A percentile compares a stretch with the other conserved stretches of the same genome.
phyloP scores from a whole-genome alignment of 2,797 vertebrate species.

The Nyctibius grandis region DNA sequence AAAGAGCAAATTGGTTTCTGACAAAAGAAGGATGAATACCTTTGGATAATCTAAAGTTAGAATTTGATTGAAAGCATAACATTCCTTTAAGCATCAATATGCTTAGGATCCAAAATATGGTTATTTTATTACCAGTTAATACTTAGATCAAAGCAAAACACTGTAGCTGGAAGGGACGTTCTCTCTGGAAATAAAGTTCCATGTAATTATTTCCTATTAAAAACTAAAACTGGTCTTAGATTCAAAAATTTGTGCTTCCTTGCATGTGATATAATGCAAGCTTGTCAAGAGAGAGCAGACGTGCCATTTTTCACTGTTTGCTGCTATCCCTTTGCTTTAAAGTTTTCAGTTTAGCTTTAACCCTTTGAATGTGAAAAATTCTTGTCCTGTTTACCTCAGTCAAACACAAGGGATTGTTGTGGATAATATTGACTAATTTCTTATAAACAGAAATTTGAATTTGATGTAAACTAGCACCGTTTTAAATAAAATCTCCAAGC shows the following conservation, averaged over 20 bases:
- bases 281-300: slow-evolving; percentile 21
- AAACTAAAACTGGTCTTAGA: slow-evolving; percentile 31
- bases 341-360: slow-evolving; percentile 55
- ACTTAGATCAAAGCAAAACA: slow-evolving; percentile 43
- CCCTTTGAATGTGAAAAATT: slow-evolving; percentile 28
- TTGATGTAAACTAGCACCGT: background rate
- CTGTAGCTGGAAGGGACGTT: slow-evolving; percentile 34
- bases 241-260: slow-evolving; percentile 39
- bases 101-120: slow-evolving; percentile 32
- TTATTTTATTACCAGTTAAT: slow-evolving; percentile 60
- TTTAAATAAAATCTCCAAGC: background rate
- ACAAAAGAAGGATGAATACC: slow-evolving; percentile 48
- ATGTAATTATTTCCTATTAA: slow-evolving; percentile 59
- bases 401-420: background rate
- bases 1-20: slow-evolving; percentile 23
- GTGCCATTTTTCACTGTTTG: slow-evolving; percentile 42
- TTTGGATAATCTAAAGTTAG: slow-evolving; percentile 35
- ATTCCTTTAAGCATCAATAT: slow-evolving; percentile 51
- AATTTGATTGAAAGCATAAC: slow-evolving; percentile 63
- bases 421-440: background rate
- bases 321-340: slow-evolving; percentile 22
- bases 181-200: slow-evolving; percentile 52
- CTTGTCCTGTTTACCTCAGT: background rate
- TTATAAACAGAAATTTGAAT: background rate
- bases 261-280: slow-evolving; percentile 1